Conservation (phyloP, 2,888 invertebrate species). For the Cosmia pyralina region DNA sequence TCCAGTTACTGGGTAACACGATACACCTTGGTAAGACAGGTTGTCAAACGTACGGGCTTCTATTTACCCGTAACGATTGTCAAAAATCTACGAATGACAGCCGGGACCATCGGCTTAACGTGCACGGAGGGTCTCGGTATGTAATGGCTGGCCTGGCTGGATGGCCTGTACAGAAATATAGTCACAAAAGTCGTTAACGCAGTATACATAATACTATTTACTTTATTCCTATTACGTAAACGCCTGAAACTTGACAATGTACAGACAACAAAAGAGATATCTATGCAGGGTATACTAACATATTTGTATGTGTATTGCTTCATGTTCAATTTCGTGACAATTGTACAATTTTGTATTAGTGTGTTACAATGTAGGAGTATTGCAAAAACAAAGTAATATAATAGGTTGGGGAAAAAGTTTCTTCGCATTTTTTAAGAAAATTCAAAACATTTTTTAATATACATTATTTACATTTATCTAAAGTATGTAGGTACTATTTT, state of each 20-base stretch:
- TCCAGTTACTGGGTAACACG: neutral
- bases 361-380: too few species aligned
- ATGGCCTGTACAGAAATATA: neutral
- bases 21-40: neutral
- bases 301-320: too few species aligned
- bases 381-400: too few species aligned
- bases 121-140: neutral
- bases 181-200: neutral
- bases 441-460: too few species aligned
- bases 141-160: neutral
- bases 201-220: slow-evolving; percentile 28
- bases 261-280: neutral
- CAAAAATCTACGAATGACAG: neutral
- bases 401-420: too few species aligned
- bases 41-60: neutral
- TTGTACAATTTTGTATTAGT: too few species aligned
- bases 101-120: too few species aligned
- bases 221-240: slow-evolving; percentile 18
- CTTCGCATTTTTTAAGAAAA: too few species aligned
- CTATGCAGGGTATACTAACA: too few species aligned
- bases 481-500: too few species aligned
- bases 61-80: neutral
- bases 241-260: slow-evolving; percentile 19
- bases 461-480: too few species aligned
- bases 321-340: too few species aligned